A percentile compares a stretch with the other conserved stretches of the same genome.
These are phyloP conservation scores for Urosaurus nigricauda DNA, from an alignment of 2,797 vertebrate genomes.

Conservation along the genomic window DNA sequence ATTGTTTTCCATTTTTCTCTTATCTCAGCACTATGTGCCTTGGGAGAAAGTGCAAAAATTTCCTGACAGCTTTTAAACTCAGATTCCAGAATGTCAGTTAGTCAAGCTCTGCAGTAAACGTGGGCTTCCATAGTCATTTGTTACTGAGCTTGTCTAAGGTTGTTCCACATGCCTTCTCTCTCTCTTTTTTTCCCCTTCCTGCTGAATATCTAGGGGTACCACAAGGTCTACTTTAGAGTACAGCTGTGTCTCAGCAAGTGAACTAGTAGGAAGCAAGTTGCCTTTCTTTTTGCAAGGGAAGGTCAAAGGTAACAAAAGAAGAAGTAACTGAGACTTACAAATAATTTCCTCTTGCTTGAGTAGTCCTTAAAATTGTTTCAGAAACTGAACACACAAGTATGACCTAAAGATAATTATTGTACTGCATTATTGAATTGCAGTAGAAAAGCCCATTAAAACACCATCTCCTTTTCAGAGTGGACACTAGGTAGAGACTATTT, in stretches of 20 bases:
- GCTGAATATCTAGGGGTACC: background rate
- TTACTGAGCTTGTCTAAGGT: background rate
- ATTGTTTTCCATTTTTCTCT: constrained; percentile 64
- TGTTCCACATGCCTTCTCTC: background rate
- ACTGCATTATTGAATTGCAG: background rate
- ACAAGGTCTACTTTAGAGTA: background rate
- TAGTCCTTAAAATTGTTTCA: background rate
- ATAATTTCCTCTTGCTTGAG: background rate
- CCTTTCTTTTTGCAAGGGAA: background rate
- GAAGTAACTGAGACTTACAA: background rate
- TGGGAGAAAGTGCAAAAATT: constrained; percentile 40
- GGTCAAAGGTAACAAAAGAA: background rate
- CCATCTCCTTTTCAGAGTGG: background rate
- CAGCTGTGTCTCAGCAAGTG: background rate
- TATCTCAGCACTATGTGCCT: constrained; percentile 47
- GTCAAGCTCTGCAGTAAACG: constrained; percentile 53
- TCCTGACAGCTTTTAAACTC: constrained; percentile 50
- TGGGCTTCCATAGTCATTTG: background rate
- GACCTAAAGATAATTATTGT: background rate
- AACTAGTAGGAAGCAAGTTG: background rate
- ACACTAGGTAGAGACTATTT: background rate
- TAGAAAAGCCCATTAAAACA: background rate
- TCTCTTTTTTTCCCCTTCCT: background rate
- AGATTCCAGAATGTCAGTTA: constrained; percentile 33
- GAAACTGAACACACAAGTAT: background rate